These are phyloP conservation scores for Zele albiditarsus DNA, from an alignment of 2,888 invertebrate genomes.

Conservation along the genomic window DNA sequence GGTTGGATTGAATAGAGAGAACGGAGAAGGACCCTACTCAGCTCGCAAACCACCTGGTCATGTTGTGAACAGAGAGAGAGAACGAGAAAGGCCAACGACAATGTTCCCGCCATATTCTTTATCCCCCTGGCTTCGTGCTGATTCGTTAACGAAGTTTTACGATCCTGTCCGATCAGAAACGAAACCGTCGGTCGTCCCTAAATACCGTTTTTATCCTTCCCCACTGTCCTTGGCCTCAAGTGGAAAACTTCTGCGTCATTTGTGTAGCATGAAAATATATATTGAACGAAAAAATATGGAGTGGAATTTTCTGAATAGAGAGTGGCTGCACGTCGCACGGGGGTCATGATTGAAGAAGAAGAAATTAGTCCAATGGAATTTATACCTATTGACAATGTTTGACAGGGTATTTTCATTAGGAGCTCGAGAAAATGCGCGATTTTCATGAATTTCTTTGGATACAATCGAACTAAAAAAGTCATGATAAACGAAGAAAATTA, in stretches of 20 bases:
- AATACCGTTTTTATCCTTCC: neutral
- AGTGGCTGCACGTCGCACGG: too few species aligned
- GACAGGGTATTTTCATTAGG: too few species aligned
- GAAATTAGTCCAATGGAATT: too few species aligned
- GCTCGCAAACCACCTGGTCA: constrained; percentile 7
- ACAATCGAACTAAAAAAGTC: too few species aligned
- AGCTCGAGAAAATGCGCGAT: too few species aligned
- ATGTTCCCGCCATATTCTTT: constrained; percentile 10
- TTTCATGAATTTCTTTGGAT: too few species aligned
- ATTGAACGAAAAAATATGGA: neutral
- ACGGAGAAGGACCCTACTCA: neutral
- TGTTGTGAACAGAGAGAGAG: neutral
- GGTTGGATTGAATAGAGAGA: neutral
- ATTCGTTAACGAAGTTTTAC: neutral
- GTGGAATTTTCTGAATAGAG: neutral
- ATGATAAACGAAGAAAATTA: too few species aligned
- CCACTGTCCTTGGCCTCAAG: neutral
- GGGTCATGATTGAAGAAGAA: too few species aligned
- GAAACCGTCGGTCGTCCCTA: neutral
- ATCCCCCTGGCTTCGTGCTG: neutral
- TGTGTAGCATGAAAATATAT: neutral
- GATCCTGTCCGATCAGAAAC: neutral
- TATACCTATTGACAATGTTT: too few species aligned
- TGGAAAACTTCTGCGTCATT: neutral
- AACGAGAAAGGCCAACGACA: neutral